Evolutionary conservation across 2,888 invertebrate species (phyloP), one percentile per base, ranked within the genome.

Genomic region (Priocnemis perturbator): DNA sequence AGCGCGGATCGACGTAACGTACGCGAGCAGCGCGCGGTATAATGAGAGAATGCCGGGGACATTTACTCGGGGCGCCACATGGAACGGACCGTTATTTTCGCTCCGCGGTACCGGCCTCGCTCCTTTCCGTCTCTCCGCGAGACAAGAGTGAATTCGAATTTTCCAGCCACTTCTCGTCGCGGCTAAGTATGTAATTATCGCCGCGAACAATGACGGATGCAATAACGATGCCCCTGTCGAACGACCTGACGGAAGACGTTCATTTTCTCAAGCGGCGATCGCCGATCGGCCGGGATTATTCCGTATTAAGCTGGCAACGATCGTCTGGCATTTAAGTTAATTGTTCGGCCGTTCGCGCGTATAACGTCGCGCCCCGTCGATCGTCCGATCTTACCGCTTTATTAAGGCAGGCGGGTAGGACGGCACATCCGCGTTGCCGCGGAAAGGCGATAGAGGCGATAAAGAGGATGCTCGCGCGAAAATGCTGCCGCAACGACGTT

Each of bases 11-110:
- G 74, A 69, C 64, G 71, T 45, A 37, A 37, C 37, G 37, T 37
- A 37, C 37, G 37, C 37, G 11, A 37, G 37, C 11, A 37, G 19
- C 17, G 19, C 50, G 19, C 64, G 66, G 73, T 73, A 77, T 84
- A 84, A 81, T 80, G 81, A 82, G 80, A 80, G 80, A 79, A 79
- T 77, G 75, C 72, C 74, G 75, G 68, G 77, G 83, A 86, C 86
- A 83, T 85, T 88, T 87, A 88, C 83, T 78, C 79, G 83, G 83
- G 85, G 86, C 88, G 87, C 85, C 86, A 85, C 83, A 81, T 83
- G 88, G 88, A 88, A 88, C 88, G 87, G 83, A 84, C 88, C 88
- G 88, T 88, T 88, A 88, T 75, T 78, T 73, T 75, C 64, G 76
- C 69, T 73, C 69, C 77, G 65, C 59, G 56, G 57, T n/a, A 60